Evolutionary conservation across 1,140 invertebrate species (phyloP).

Genomic region (Drosophila kikkawai): DNA sequence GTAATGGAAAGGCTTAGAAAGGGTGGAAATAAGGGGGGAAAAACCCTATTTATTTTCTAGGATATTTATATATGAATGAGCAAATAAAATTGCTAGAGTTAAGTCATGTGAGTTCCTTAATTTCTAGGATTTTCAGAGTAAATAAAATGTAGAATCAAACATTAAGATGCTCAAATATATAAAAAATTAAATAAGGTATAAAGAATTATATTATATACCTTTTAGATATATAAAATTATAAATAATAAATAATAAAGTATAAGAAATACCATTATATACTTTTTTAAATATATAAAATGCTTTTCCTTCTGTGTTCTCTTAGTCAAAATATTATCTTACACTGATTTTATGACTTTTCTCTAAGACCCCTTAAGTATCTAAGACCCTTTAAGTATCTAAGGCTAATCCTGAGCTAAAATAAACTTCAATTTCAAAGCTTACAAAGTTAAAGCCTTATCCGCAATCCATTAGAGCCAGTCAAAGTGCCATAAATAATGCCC

Average conservation of each 20-base stretch:
- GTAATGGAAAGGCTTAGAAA: slow-evolving; percentile 30
- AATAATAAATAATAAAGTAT: too few relatives aligned
- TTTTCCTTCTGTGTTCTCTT: not conserved
- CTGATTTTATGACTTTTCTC: not conserved
- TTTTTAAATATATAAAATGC: too few relatives aligned
- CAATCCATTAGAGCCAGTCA: slow-evolving; percentile 51
- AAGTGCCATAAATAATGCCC: slow-evolving; percentile 48
- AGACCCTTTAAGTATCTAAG: not conserved
- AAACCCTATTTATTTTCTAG: slow-evolving; percentile 23
- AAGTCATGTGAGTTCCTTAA: not conserved
- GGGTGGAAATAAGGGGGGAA: slow-evolving; percentile 14
- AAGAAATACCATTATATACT: too few relatives aligned
- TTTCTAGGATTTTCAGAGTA: not conserved
- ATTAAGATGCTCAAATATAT: too few relatives aligned
- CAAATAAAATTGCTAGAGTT: not conserved
- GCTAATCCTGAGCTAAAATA: slow-evolving; percentile 7
- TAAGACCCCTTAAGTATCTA: not conserved
- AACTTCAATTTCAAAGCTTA: not conserved
- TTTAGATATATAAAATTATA: too few relatives aligned
- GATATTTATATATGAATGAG: not conserved
- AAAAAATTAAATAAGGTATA: too few relatives aligned
- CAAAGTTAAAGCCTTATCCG: slow-evolving; percentile 24
- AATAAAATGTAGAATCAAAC: too few relatives aligned
- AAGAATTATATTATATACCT: too few relatives aligned
- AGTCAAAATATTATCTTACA: not conserved